Evolutionary conservation across 2,888 invertebrate species (phyloP), one percentile per base, ranked within the genome.

Genomic region (Lepidonotus clava): DNA sequence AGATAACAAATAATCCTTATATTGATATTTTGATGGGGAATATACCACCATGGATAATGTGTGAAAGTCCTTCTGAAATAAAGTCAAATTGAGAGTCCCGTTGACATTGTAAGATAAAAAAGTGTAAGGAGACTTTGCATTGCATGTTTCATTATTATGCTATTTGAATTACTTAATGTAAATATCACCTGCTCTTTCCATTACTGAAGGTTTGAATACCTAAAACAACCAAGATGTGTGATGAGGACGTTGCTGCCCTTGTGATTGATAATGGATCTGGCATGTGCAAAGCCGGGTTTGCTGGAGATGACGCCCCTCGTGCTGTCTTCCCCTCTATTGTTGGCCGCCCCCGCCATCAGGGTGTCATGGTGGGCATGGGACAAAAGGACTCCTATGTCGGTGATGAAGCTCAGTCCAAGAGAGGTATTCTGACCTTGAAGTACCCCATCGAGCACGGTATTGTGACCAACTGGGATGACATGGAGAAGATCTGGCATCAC

Each of bases 391-490:
- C 67, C 38, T 85, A 85, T 28, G 84, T 85, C 18, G 84, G 84
- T 8, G 84, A 85, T 28, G 84, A 85, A 67, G 84, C 84, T 8
- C 84, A 85, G 67, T 56, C 56, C 38, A 85, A 85, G 84, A 85
- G 92, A 90, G 92, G 92, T 90, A 91, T 92, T 88, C 91, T 92
- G 76, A 91, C 92, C 86, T 89, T 92, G 84, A 92, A 92, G 87
- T 92, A 92, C 89, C 92, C 92, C 53, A 91, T 92, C 86, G 92
- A 92, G 88, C 92, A 92, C 86, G 85, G 85, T 41, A 53, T 85
- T 34, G 85, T 85, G 28, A 85, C 51, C 56, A 85, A 85, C 51
- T 85, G 85, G 85, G 71, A 85, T 28, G 85, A 85, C 71, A 85
- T 85, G 85, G 85, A 85, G 85, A 85, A 85, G 51, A 71, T 85